phyloP scores from a whole-genome alignment of 1,140 invertebrate species.

The Thrips palmi region DNA sequence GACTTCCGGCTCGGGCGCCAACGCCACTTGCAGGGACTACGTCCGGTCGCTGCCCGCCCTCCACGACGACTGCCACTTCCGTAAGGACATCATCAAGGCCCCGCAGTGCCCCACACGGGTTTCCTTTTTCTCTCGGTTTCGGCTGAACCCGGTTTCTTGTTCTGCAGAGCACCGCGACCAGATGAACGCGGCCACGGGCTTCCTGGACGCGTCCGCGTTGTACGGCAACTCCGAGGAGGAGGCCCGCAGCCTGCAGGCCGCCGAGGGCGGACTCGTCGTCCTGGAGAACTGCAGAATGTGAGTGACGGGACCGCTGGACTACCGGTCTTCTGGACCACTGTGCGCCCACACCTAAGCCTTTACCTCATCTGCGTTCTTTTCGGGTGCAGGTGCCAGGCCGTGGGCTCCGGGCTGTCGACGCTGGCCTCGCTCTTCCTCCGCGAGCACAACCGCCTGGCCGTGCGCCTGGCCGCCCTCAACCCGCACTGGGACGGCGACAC shows the following conservation, averaged over 20 bases:
- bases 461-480: conserved; percentile 20
- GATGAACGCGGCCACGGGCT: conserved; percentile 46
- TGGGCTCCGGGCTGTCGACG: too few species aligned
- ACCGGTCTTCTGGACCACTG: too few species aligned
- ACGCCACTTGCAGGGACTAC: neutral
- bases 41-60: conserved; percentile 48
- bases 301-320: neutral
- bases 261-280: neutral
- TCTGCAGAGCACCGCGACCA: conserved; percentile 7
- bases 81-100: conserved; percentile 73
- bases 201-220: conserved; percentile 76
- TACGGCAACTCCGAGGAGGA: conserved; percentile 72
- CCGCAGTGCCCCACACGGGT: conserved; percentile 87
- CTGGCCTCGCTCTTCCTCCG: conserved; percentile 19
- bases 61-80: conserved; percentile 51
- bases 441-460: conserved; percentile 24
- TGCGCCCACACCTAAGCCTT: too few species aligned
- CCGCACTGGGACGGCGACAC: conserved; percentile 28
- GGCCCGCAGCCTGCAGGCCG: conserved; percentile 41
- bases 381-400: too few species aligned
- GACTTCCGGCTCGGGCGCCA: neutral
- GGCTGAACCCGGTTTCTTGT: too few species aligned
- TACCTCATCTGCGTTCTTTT: too few species aligned
- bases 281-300: neutral
- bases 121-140: conserved; percentile 79